Base-by-base conservation (phyloP, 2,113 vertebrate species). In the Ondatra zibethicus region DNA sequence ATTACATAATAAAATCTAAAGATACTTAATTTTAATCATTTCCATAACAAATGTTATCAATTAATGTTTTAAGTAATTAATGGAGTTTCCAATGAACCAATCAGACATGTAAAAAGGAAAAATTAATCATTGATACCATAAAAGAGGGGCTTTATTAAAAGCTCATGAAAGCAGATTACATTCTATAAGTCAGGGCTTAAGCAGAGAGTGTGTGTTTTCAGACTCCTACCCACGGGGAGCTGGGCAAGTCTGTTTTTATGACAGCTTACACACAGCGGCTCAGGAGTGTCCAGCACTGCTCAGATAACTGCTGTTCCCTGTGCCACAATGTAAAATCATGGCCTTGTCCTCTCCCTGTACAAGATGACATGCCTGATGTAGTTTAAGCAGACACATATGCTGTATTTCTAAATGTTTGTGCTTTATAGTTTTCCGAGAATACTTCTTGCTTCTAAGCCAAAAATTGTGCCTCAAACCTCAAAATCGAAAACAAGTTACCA, bases 401-500 rank as follows among this genome's bases (percentile, higher is more conserved):
- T 61, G 12, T 21, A 77, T 68, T 96, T 93, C 91, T 88, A 96
- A 88, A 75, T 90, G 73, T 65, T n/a, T 95, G 75, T 92, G 78
- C 81, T 92, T 92, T 88, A 93, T 1, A 91, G 86, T 47, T 95
- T 94, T 92, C 91, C 93, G 96, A 78, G 72, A 91, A 86, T 70
- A 89, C 36, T 84, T 96, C 36, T 84, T 96, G 81, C 68, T 63
- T 63, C 47, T 78, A 27, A 94, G 93, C 87, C 97, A 97, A 91
- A 96, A 94, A 89, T 1, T 78, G 55, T 86, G 73, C 80, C 93
- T 97, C 66, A 91, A 88, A 92, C 84, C 61, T 91, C 84, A 94
- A 93, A 94, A 95, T 68, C 78, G 89, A 88, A 97, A 97, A 93
- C 25, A 73, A 97, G 68, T 45, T 94, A 92, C 50, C 81, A 77